Percentiles rank a stretch among this genome's conserved stretches.
phyloP scores from a whole-genome alignment of 2,113 vertebrate genomes.

The Spheniscus mendiculus region DNA sequence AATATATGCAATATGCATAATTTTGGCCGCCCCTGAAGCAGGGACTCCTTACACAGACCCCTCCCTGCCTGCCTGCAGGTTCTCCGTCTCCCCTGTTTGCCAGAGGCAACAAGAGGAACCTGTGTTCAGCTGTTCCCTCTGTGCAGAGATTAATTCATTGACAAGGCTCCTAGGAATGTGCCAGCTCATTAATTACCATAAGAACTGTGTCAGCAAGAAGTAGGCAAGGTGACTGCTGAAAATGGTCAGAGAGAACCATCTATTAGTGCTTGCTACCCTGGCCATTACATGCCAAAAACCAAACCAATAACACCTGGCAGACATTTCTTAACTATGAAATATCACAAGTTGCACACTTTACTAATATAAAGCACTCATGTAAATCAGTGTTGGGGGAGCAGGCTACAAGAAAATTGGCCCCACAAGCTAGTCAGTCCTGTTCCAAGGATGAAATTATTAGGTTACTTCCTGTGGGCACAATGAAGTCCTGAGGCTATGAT shows the following conservation, averaged over 20 bases:
- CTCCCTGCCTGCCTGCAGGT: neutral
- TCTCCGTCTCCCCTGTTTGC: neutral
- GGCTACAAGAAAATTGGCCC: neutral
- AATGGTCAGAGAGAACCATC: conserved; percentile 9
- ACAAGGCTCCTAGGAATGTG: conserved; percentile 58
- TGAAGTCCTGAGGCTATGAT: neutral
- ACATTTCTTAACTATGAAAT: neutral
- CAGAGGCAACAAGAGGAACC: conserved; percentile 42
- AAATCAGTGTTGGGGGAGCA: neutral
- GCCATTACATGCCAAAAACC: conserved; percentile 13
- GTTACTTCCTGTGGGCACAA: neutral
- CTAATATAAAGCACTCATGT: neutral
- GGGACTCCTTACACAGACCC: neutral
- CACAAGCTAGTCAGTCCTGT: neutral
- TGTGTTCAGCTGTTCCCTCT: conserved; percentile 52
- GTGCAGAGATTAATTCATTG: conserved; percentile 68
- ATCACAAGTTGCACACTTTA: neutral
- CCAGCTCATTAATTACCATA: conserved; percentile 76
- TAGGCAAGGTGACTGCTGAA: conserved; percentile 70
- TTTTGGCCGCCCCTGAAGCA: neutral
- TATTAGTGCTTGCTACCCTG: neutral
- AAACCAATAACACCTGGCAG: conserved; percentile 15
- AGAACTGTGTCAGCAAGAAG: conserved; percentile 73
- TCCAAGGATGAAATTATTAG: neutral
- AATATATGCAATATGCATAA: neutral